phyloP scores from a whole-genome alignment of 2,888 invertebrate species.

The Drosophila sordidula region DNA sequence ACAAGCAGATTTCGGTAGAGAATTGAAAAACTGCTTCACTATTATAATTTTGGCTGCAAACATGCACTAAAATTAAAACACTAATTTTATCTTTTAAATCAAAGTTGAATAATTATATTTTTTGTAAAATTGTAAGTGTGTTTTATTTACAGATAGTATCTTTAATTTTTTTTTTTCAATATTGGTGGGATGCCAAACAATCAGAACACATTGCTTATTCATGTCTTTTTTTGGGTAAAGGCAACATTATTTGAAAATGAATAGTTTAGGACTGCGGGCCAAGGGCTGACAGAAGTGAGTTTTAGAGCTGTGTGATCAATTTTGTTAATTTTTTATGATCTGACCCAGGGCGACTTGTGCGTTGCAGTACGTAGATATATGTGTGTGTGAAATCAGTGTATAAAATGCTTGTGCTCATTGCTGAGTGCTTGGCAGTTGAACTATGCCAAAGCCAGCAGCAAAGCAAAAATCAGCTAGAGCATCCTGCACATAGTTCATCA shows the following conservation, averaged over 20 bases:
- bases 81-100: too few species aligned
- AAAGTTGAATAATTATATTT: too few species aligned
- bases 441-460: constrained; percentile 44
- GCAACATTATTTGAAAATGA: constrained; percentile 8
- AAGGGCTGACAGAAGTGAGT: neutral
- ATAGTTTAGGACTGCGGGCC: constrained; percentile 1
- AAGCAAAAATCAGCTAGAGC: constrained; percentile 46
- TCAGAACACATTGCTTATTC: constrained; percentile 8
- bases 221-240: constrained; percentile 3
- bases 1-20: neutral
- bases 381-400: constrained; percentile 9
- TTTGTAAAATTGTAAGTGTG: too few species aligned
- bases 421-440: constrained; percentile 43
- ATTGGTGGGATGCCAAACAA: neutral
- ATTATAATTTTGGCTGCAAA: too few species aligned
- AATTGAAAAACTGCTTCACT: too few species aligned
- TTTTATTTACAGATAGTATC: too few species aligned
- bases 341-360: constrained; percentile 30
- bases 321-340: constrained; percentile 50
- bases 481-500: constrained; percentile 69
- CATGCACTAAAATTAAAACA: too few species aligned
- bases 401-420: constrained; percentile 30
- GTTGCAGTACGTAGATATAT: constrained; percentile 4
- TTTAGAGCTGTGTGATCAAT: constrained; percentile 39
- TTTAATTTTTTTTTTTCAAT: too few species aligned